phyloP scores from a whole-genome alignment of 2,797 vertebrate genomes.

The Takifugu rubripes region DNA sequence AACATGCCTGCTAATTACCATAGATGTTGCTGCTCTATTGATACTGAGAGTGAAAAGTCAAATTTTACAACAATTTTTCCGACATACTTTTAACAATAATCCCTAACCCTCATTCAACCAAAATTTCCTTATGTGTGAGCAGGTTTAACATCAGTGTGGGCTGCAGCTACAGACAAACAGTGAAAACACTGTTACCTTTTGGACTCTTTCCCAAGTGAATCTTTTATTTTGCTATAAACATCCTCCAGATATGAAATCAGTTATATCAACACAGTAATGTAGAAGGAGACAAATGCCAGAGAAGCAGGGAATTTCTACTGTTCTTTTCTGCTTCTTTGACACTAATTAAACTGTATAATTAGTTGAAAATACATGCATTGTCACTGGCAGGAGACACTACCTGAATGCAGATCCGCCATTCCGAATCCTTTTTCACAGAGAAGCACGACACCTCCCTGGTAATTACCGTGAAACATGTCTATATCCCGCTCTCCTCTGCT shows the following conservation, averaged over 20 bases:
- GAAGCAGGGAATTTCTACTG: not conserved
- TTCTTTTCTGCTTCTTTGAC: conserved; percentile 14
- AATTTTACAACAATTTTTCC: too few species aligned
- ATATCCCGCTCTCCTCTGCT: conserved; percentile 13
- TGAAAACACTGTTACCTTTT: not conserved
- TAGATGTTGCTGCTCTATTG: too few species aligned
- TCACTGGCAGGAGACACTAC: conserved; percentile 19
- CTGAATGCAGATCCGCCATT: conserved; percentile 31
- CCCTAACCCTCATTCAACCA: conserved; percentile 53
- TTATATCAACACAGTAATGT: too few species aligned
- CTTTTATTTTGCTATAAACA: not conserved
- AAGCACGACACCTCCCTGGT: conserved; percentile 29
- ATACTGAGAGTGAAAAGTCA: too few species aligned
- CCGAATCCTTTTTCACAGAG: conserved; percentile 27
- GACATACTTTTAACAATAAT: too few species aligned
- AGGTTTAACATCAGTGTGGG: too few species aligned
- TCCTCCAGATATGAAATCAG: too few species aligned
- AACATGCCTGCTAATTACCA: too few species aligned
- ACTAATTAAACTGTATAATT: conserved; percentile 39
- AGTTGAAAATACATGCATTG: conserved; percentile 24
- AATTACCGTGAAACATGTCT: conserved; percentile 20
- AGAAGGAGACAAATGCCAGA: too few species aligned
- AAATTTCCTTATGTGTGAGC: conserved; percentile 11
- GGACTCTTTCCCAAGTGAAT: not conserved
- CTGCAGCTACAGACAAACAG: too few species aligned